Base-by-base conservation (phyloP, 2,888 invertebrate genomes). In the Pandemis heparana region DNA sequence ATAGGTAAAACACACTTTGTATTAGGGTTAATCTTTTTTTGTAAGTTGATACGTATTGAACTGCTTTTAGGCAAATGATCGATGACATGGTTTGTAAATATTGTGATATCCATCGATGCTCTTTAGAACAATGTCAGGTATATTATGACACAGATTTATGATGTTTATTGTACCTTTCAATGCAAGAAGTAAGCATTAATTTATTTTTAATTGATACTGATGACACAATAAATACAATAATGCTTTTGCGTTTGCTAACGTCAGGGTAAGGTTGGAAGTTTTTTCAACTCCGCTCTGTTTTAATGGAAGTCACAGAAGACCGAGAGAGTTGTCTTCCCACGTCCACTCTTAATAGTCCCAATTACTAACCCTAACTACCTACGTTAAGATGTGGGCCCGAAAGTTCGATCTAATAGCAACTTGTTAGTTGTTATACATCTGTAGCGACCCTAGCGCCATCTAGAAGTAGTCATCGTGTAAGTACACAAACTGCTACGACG, bases 1-100 rank as follows among this genome's bases (percentile, higher is more conserved):
- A 32, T 48, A 68, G 43, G 46, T 38, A 43, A n/a, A n/a, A 32
- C 39, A 16, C 14, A 14, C 5, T 59, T 70, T 38, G 56, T 56
- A 32, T 38, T 68, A 60, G 48, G 69, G 68, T 73, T 73, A 59
- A 69, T 69, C 59, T 65, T 59, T 51, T 68, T 70, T 65, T 48
- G 70, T 70, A 74, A 74, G 51, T 61, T 70, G 70, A 74, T 74
- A 65, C 43, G 48, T 61, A 59, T 60, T 51, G 51, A 74, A 61
- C 41, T 51, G 74, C 74, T 74, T 74, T 74, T 74, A 70, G 74
- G 74, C 51, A 74, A 74, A 70, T 74, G 74, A 74, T 74, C 32
- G 74, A 74, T 67, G 53, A 53, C 41, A 66, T 46, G 60, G 51
- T 53, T 67, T 46, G 72, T 56, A 53, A 72, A 72, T 43, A 66